Evolutionary conservation across 2,797 vertebrate species (phyloP), one percentile per base, ranked within the genome.

Genomic region (Gouania willdenowi): DNA sequence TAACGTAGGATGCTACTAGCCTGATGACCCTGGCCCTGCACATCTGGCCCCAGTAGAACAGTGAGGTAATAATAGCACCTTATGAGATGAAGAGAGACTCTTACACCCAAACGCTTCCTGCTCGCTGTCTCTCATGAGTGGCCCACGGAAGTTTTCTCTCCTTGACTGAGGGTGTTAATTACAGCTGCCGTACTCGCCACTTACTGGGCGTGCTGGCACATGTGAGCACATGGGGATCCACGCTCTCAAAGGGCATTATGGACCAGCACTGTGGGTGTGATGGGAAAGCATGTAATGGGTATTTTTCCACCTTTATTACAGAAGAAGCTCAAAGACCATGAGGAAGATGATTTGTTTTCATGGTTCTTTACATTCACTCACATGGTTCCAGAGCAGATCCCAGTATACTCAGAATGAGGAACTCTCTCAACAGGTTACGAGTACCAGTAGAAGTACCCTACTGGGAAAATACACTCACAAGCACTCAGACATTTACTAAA

Each of bases 1-100:
- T 68, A 48, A 66, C 49, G 30, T 62, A 80, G 46, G 56, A 59
- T 32, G 62, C 56, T 68, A 27, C 78, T 43, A 23, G 31, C 48
- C 47, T 85, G 87, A 85, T 79, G 81, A 82, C 71, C 72, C 64
- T 43, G 14, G 57, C 71, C 54, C 60, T 63, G 67, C 82, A 86
- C 90, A 91, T 89, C 88, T 92, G 90, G 87, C 72, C 77, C 71
- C 66, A 77, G 82, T 83, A 75, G 71, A 66, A 52, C 12, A 42
- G 61, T 65, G 77, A 81, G 66, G 71, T 87, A 86, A 88, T 83
- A 77, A 88, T 83, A 77, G 76, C 66, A 85, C 72, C 61, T 67
- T 83, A 81, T 66, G 67, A 75, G 66, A 77, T 14, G 40, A 55
- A 53, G 63, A 55, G 66, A 73, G 79, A 87, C n/a, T n/a, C n/a